These are phyloP conservation scores for Lepus oiostolus DNA, from an alignment of 2,797 vertebrate species.

Conservation along the genomic window DNA sequence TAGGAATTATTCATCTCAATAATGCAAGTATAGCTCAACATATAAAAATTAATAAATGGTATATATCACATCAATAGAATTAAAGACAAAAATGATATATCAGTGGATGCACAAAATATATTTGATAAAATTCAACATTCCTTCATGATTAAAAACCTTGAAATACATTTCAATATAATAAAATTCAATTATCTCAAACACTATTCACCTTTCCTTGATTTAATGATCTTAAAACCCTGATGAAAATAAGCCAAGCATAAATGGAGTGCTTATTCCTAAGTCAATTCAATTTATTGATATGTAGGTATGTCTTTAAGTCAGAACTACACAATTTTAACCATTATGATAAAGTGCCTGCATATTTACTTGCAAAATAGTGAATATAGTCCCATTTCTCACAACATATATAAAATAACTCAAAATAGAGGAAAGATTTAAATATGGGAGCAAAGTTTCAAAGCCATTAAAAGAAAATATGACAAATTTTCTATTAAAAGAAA, in stretches of 20 bases:
- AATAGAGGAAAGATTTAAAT: neutral
- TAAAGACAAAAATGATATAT: too few relatives aligned
- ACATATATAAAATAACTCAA: neutral
- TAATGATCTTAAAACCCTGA: neutral
- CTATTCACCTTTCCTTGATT: neutral
- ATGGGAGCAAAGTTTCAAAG: neutral
- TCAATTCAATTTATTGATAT: too few relatives aligned
- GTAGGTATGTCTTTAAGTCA: too few relatives aligned
- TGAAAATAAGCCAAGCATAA: neutral
- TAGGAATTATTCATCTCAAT: too few relatives aligned
- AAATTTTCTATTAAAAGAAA: neutral
- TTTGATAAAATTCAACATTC: too few relatives aligned
- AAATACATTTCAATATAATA: too few relatives aligned
- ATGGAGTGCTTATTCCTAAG: neutral
- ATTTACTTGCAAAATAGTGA: neutral
- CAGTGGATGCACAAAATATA: too few relatives aligned
- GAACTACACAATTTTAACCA: too few relatives aligned
- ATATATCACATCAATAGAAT: too few relatives aligned
- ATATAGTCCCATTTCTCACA: neutral
- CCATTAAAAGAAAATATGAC: neutral
- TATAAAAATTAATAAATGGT: too few relatives aligned
- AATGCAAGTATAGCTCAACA: too few relatives aligned
- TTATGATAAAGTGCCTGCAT: neutral
- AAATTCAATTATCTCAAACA: neutral
- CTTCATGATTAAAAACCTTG: too few relatives aligned